Conservation (phyloP, 2,888 invertebrate species). For the Scrobipalpa costella region DNA sequence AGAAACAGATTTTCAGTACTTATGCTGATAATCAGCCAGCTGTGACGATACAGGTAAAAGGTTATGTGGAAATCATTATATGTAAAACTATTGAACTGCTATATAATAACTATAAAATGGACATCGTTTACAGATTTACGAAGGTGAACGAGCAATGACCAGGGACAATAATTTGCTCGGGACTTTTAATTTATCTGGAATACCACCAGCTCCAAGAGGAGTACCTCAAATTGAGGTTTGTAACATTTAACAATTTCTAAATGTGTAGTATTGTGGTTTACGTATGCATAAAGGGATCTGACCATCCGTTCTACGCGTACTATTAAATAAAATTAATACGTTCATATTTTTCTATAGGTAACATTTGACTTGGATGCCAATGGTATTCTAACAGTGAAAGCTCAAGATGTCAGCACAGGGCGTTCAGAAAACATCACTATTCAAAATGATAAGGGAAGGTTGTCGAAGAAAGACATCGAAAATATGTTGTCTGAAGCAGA, state of each 20-base stretch:
- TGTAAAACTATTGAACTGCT: neutral
- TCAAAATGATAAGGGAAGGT: constrained; percentile 91
- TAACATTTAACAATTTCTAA: no score
- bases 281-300: no score
- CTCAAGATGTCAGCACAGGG: constrained; percentile 89
- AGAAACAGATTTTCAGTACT: constrained; percentile 92
- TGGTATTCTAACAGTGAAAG: constrained; percentile 91
- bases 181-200: constrained; percentile 90
- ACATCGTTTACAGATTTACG: constrained; percentile 83
- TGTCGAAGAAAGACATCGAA: constrained; percentile 93
- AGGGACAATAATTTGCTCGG: constrained; percentile 94
- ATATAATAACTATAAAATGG: neutral
- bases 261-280: no score
- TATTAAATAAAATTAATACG: no score
- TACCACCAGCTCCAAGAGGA: constrained; percentile 92
- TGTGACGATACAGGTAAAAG: constrained; percentile 87
- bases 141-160: constrained; percentile 94
- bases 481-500: constrained; percentile 91
- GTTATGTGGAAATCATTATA: neutral
- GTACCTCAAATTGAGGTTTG: constrained; percentile 85
- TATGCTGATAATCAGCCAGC: constrained; percentile 96
- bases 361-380: constrained; percentile 95
- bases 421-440: constrained; percentile 91
- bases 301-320: no score
- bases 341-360: constrained; percentile 70